Percentiles rank a stretch among this genome's conserved stretches.
Conservation (phyloP, 1,140 invertebrate genomes). For the Triops longicaudatus region DNA sequence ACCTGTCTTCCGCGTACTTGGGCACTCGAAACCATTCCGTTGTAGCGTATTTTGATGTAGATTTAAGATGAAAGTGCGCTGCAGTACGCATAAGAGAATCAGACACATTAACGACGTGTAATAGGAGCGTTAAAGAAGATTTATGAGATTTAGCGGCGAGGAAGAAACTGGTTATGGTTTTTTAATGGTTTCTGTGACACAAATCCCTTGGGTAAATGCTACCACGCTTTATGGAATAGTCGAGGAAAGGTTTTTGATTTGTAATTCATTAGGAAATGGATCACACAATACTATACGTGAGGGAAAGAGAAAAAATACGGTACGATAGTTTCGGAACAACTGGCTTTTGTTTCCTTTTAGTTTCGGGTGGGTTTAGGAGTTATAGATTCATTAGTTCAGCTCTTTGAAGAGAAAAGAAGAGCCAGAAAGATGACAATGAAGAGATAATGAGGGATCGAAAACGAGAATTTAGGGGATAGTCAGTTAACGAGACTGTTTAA, state of each 20-base stretch:
- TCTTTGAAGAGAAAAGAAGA: too few species aligned
- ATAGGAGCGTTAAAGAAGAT: not conserved
- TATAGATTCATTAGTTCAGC: too few species aligned
- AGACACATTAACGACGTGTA: not conserved
- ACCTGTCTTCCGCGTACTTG: too few species aligned
- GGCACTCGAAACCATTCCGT: not conserved
- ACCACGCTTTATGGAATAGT: not conserved
- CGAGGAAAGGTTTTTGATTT: not conserved
- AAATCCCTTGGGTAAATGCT: not conserved
- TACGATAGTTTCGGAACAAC: too few species aligned
- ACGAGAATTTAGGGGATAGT: too few species aligned
- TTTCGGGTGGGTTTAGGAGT: too few species aligned
- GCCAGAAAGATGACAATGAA: too few species aligned
- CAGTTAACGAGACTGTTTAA: too few species aligned
- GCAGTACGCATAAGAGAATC: not conserved
- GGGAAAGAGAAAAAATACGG: too few species aligned
- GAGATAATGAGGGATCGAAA: too few species aligned
- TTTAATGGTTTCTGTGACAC: not conserved
- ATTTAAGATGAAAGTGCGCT: not conserved
- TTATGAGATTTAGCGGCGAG: not conserved
- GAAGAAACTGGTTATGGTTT: not conserved
- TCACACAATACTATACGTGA: too few species aligned
- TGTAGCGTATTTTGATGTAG: not conserved
- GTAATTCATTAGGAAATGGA: not conserved
- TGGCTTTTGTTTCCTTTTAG: too few species aligned